A percentile compares a stretch with the other conserved stretches of the same genome.
These are phyloP conservation scores for Orius insidiosus DNA, from an alignment of 1,140 invertebrate genomes.

Conservation along the genomic window DNA sequence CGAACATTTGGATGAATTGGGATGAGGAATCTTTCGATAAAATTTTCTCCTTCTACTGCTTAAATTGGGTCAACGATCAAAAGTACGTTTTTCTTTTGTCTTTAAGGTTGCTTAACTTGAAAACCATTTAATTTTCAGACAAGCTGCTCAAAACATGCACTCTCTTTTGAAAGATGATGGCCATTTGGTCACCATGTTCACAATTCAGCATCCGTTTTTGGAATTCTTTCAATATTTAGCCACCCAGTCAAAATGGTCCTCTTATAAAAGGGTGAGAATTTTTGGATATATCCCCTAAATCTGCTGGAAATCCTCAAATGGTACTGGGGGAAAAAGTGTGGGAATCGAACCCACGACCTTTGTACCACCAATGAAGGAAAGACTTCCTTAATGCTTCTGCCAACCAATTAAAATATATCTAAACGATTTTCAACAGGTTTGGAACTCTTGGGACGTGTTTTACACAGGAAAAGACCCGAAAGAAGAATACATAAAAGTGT, in stretches of 20 bases:
- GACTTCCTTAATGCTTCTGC: no score
- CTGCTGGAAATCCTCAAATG: no score
- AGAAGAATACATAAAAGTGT: constrained; percentile 8
- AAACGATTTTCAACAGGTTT: constrained; percentile 1
- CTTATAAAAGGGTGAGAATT: background rate
- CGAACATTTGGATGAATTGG: constrained; percentile 30
- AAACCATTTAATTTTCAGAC: constrained; percentile 25
- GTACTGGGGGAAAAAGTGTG: no score
- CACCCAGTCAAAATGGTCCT: constrained; percentile 7
- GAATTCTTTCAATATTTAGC: constrained; percentile 27
- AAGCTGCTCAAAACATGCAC: constrained; percentile 44
- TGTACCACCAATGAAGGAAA: no score
- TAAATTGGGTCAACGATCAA: constrained; percentile 65
- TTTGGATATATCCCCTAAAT: no score
- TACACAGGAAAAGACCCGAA: constrained; percentile 6
- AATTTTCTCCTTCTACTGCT: constrained; percentile 60
- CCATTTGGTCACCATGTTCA: constrained; percentile 41
- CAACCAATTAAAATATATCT: no score
- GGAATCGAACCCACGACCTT: no score
- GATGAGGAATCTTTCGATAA: constrained; percentile 40
- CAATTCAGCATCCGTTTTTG: constrained; percentile 51
- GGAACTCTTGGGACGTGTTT: constrained; percentile 9
- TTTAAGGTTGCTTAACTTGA: constrained; percentile 16
- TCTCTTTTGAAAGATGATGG: constrained; percentile 42
- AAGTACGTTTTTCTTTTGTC: constrained; percentile 31